Conservation (phyloP, 2,888 invertebrate species). For the Polydrusus cervinus region DNA sequence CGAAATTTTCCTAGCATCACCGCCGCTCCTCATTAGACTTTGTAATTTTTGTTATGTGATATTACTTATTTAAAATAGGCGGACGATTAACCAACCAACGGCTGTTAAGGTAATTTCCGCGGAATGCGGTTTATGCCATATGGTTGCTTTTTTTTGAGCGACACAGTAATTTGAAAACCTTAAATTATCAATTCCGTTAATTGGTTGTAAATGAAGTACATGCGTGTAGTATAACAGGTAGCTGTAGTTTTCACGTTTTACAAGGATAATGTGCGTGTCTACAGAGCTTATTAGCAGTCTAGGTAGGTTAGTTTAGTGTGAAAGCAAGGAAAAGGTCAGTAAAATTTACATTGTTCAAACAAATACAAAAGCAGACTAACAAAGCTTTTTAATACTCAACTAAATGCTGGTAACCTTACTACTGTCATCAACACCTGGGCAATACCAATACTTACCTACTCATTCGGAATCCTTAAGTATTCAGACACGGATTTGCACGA, state of each 20-base stretch:
- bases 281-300: neutral
- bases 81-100: neutral
- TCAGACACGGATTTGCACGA: no score
- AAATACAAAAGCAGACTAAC: no score
- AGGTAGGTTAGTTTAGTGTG: neutral
- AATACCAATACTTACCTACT: no score
- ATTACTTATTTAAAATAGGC: neutral
- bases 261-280: slow-evolving; percentile 7
- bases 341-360: no score
- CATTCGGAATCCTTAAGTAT: no score
- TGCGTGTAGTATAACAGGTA: neutral
- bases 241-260: neutral
- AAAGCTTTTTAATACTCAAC: no score
- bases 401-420: no score
- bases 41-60: neutral
- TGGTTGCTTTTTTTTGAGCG: neutral
- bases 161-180: slow-evolving; percentile 5
- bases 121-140: slow-evolving; percentile 11
- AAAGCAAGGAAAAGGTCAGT: no score
- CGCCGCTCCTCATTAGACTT: no score
- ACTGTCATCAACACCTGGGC: no score
- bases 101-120: neutral
- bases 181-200: slow-evolving; percentile 3
- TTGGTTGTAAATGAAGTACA: slow-evolving; percentile 4
- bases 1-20: no score